These are phyloP conservation scores for Tringa solitaria DNA, from an alignment of 2,113 vertebrate species.

Conservation along the genomic window DNA sequence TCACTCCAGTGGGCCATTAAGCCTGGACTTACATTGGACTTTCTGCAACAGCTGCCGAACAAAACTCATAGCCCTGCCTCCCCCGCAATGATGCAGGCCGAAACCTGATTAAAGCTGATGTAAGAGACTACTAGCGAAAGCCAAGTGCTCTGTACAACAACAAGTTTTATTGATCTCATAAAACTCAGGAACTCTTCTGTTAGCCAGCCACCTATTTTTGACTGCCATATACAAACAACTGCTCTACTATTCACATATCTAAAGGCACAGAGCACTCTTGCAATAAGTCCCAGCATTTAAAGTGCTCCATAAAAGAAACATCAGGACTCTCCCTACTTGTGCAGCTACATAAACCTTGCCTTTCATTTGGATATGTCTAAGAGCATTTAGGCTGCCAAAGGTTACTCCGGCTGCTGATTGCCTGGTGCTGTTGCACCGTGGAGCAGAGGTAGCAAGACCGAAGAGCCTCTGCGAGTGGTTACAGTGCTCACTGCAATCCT, in stretches of 20 bases:
- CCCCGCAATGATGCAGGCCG: background rate
- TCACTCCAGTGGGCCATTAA: background rate
- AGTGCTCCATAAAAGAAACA: background rate
- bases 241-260: background rate
- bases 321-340: background rate
- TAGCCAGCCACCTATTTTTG: constrained; percentile 25
- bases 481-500: background rate
- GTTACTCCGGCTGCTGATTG: background rate
- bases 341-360: background rate
- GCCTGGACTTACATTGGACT: background rate
- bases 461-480: background rate
- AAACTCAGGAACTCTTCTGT: constrained; percentile 22
- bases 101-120: constrained; percentile 6
- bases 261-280: background rate
- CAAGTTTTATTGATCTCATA: constrained; percentile 50
- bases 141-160: constrained; percentile 26
- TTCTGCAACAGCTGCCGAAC: background rate
- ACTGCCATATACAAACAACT: background rate
- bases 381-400: background rate
- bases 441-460: background rate
- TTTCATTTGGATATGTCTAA: background rate
- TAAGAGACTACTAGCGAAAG: background rate
- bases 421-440: background rate
- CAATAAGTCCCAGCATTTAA: background rate
- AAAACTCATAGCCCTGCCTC: background rate